These are phyloP conservation scores for Acridotheres tristis DNA, from an alignment of 2,797 vertebrate species.

Conservation along the genomic window DNA sequence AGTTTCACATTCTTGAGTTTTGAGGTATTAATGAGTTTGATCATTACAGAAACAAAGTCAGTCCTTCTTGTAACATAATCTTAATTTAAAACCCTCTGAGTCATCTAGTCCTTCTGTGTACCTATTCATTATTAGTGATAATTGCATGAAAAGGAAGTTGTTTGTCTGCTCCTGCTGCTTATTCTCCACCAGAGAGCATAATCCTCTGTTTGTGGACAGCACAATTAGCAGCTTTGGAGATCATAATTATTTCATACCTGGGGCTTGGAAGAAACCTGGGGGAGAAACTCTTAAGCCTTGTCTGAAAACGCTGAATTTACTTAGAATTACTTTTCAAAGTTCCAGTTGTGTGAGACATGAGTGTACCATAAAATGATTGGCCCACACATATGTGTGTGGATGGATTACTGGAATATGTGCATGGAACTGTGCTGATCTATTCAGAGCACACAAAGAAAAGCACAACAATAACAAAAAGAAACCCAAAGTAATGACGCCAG, in stretches of 20 bases:
- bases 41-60: neutral
- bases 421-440: neutral
- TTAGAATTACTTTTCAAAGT: neutral
- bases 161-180: neutral
- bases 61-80: neutral
- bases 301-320: neutral
- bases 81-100: neutral
- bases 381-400: accelerated
- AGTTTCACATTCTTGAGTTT: neutral
- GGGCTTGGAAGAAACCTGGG: neutral
- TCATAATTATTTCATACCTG: slow-evolving; percentile 8
- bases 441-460: neutral
- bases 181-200: neutral
- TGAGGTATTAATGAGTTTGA: neutral
- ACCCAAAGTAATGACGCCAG: neutral
- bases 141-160: neutral
- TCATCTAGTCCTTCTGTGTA: neutral
- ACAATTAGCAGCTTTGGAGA: slow-evolving; percentile 29
- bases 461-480: neutral
- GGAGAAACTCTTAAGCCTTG: neutral
- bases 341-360: neutral
- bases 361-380: neutral
- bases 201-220: slow-evolving; percentile 1
- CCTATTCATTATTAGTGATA: neutral
- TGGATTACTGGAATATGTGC: neutral